Conservation (phyloP, 1,140 invertebrate genomes). For the Aphis gossypii region DNA sequence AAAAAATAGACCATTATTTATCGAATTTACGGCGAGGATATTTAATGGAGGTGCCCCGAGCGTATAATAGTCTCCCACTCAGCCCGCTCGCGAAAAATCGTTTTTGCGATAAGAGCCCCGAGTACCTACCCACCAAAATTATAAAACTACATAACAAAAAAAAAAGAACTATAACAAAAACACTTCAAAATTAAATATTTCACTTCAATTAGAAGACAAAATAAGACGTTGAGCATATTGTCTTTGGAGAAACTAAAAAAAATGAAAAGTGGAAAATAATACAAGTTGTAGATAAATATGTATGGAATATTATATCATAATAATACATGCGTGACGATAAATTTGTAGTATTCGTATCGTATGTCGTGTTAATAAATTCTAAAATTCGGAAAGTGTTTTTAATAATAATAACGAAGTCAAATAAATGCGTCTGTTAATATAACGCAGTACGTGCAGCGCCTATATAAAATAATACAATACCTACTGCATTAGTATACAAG, state of each 20-base stretch:
- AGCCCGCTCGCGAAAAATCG: neutral
- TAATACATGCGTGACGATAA: neutral
- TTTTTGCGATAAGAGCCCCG: neutral
- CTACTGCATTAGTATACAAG: neutral
- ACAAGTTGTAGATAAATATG: neutral
- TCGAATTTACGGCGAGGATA: neutral
- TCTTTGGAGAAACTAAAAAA: neutral
- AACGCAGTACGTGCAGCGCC: neutral
- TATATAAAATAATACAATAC: neutral
- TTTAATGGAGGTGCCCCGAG: neutral
- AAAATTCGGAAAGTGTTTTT: neutral
- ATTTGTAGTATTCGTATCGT: neutral
- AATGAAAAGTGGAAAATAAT: neutral
- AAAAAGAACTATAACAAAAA: neutral
- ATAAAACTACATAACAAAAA: neutral
- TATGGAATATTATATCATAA: neutral
- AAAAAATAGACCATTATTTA: neutral
- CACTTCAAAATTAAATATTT: constrained; percentile 1
- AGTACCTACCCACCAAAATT: neutral
- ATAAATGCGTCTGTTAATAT: neutral
- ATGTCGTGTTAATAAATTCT: neutral
- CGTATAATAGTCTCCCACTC: neutral
- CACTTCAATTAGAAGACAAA: neutral
- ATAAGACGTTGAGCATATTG: neutral
- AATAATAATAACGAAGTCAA: neutral